phyloP scores from a whole-genome alignment of 2,797 vertebrate genomes.

The Gastrophryne carolinensis region DNA sequence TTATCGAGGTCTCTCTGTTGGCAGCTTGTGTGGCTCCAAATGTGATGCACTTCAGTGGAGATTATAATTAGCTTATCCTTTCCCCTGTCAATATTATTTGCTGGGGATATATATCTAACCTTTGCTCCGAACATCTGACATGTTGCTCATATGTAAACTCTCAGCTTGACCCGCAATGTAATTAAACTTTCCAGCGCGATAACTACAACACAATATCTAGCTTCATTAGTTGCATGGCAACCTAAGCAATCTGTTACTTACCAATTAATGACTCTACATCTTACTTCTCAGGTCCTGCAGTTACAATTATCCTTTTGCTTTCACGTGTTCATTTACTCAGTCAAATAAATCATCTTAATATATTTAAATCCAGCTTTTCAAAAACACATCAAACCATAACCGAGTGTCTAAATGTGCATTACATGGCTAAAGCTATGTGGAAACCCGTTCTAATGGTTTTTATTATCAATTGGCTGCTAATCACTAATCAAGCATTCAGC shows the following conservation, averaged over 20 bases:
- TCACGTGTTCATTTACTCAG: no score
- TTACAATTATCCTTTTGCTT: no score
- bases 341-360: no score
- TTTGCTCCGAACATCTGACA: conserved; percentile 20
- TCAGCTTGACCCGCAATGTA: conserved; percentile 2
- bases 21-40: neutral
- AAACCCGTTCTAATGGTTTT: no score
- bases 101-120: conserved; percentile 1
- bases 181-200: neutral
- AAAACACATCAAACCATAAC: no score
- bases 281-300: neutral
- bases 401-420: no score
- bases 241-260: neutral
- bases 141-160: conserved; percentile 4
- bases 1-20: conserved; percentile 13
- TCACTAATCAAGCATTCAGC: no score
- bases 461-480: no score
- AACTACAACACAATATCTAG: neutral
- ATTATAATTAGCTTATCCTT: neutral
- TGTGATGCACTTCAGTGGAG: conserved; percentile 3
- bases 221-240: conserved; percentile 23
- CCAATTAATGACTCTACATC: neutral
- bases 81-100: neutral
- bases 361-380: no score
- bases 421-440: no score